Percentiles rank a stretch among this genome's conserved stretches.
Evolutionary conservation across 1,140 invertebrate species (phyloP).

Genomic region (Leptonema lineaticorne): DNA sequence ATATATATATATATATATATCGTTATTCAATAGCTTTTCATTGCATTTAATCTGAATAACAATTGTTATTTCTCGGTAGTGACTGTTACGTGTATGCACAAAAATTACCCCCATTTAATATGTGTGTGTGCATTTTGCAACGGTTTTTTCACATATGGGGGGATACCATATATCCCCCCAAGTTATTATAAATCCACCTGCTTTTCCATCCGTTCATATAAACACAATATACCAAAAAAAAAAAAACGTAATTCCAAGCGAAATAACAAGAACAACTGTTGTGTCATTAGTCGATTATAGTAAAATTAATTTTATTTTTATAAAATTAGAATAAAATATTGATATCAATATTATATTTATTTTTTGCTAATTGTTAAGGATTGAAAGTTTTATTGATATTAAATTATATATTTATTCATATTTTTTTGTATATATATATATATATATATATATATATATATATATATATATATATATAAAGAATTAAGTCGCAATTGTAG

Average conservation of each 20-base stretch:
- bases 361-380: no score
- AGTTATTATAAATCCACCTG: neutral
- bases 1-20: neutral
- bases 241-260: no score
- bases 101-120: neutral
- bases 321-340: no score
- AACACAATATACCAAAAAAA: neutral
- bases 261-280: no score
- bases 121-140: neutral
- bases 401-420: no score
- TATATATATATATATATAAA: no score
- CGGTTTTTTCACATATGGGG: neutral
- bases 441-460: no score
- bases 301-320: no score
- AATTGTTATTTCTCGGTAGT: neutral
- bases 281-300: no score
- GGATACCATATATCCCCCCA: neutral
- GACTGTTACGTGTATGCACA: conserved; percentile 5
- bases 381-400: no score
- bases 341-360: no score
- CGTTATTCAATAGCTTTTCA: conserved; percentile 11
- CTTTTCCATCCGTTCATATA: neutral
- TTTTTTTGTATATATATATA: no score
- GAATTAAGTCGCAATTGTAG: conserved; percentile 8
- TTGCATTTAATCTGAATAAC: conserved; percentile 9